These are phyloP conservation scores for Rhinogobius similis DNA, from an alignment of 2,113 vertebrate species.

Conservation along the genomic window DNA sequence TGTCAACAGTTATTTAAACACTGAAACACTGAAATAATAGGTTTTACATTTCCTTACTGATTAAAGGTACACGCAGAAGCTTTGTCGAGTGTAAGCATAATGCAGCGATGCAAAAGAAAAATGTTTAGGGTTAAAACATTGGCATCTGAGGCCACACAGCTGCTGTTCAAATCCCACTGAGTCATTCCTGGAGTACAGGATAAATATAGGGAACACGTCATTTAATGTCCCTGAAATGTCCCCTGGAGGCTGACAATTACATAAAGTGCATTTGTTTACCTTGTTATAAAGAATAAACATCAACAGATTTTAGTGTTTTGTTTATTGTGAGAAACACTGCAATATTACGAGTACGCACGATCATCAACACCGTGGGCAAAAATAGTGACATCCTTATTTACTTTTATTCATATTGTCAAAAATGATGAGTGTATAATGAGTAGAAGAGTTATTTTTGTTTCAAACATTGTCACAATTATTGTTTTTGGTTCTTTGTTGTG, in stretches of 20 bases:
- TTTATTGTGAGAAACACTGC: neutral
- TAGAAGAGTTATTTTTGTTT: no score
- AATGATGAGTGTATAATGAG: no score
- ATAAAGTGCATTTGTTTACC: conserved; percentile 3
- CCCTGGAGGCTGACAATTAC: neutral
- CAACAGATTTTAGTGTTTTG: neutral
- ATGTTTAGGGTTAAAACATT: neutral
- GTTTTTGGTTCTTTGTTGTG: no score
- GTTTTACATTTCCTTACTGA: neutral
- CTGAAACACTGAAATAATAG: neutral
- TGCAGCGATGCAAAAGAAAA: conserved; percentile 4
- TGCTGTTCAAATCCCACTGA: neutral
- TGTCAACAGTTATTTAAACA: neutral
- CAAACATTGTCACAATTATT: no score
- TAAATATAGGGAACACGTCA: neutral
- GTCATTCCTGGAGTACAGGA: neutral
- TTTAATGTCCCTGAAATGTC: neutral
- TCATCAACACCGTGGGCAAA: neutral
- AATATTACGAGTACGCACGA: neutral
- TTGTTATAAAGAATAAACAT: neutral
- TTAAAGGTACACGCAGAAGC: neutral
- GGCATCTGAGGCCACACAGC: neutral
- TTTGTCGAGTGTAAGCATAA: conserved; percentile 1
- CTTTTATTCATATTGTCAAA: no score
- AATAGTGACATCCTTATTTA: neutral